Conservation (phyloP, 2,888 invertebrate species). For the Bhutanitis thaidina region DNA sequence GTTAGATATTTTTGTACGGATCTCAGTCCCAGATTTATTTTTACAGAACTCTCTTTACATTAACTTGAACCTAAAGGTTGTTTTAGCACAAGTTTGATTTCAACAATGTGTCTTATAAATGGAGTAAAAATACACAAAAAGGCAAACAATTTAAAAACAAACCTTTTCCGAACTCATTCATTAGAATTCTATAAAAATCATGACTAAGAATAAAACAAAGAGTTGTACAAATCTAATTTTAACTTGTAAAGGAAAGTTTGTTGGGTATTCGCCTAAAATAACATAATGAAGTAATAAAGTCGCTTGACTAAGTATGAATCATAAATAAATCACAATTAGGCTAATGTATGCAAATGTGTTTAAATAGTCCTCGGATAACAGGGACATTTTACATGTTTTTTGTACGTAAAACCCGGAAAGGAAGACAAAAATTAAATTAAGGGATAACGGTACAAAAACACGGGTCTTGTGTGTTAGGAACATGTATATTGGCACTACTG, state of each 20-base stretch:
- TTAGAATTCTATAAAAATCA: background rate
- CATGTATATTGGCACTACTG: too few relatives aligned
- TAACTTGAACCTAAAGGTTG: too few relatives aligned
- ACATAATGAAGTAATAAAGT: background rate
- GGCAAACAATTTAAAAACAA: background rate
- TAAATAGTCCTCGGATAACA: conserved; percentile 4
- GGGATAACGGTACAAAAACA: background rate
- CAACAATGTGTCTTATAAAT: too few relatives aligned
- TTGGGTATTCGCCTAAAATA: background rate
- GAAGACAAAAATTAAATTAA: conserved; percentile 7
- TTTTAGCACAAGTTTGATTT: too few relatives aligned
- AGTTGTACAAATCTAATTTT: background rate
- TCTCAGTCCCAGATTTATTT: too few relatives aligned
- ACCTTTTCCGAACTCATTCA: background rate
- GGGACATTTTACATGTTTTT: conserved; percentile 5
- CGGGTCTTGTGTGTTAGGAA: too few relatives aligned
- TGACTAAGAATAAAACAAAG: background rate
- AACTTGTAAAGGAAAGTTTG: background rate
- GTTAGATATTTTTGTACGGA: too few relatives aligned
- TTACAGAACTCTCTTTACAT: too few relatives aligned
- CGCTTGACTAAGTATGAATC: background rate
- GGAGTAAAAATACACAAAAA: too few relatives aligned
- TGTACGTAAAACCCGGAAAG: background rate
- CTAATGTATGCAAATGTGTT: conserved; percentile 17
- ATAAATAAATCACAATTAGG: conserved; percentile 15